Evolutionary conservation across 2,113 vertebrate species (phyloP).

Genomic region (Megalops atlanticus): DNA sequence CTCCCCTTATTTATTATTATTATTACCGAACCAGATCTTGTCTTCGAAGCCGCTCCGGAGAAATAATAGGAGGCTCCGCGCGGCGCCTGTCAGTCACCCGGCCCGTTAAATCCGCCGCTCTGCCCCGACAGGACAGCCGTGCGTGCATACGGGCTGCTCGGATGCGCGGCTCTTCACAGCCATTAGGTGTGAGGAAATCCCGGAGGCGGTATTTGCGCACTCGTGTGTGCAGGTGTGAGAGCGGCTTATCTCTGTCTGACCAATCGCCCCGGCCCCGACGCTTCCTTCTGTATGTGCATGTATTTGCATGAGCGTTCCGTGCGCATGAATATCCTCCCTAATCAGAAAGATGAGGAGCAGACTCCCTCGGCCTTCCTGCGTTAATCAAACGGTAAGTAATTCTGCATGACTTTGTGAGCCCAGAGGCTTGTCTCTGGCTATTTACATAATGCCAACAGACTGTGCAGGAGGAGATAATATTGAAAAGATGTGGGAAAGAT

Average conservation of each 20-base stretch:
- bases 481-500: neutral
- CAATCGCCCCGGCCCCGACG: neutral
- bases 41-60: neutral
- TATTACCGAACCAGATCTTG: neutral
- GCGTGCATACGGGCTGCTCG: too few species aligned
- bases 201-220: neutral
- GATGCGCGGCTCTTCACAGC: neutral
- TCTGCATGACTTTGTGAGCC: neutral
- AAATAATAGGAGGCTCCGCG: conserved; percentile 7
- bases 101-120: neutral
- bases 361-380: neutral
- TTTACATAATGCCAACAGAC: neutral
- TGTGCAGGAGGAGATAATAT: neutral
- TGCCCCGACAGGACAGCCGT: neutral
- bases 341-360: neutral
- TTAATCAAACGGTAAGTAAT: neutral
- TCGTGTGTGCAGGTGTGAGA: neutral
- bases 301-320: neutral
- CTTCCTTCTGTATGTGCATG: neutral
- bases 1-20: neutral
- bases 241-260: neutral
- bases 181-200: neutral
- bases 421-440: neutral
- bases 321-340: neutral
- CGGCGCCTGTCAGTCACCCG: conserved; percentile 1